Evolutionary conservation across 2,113 vertebrate genomes (phyloP).

Genomic region (Anoura caudifer): DNA sequence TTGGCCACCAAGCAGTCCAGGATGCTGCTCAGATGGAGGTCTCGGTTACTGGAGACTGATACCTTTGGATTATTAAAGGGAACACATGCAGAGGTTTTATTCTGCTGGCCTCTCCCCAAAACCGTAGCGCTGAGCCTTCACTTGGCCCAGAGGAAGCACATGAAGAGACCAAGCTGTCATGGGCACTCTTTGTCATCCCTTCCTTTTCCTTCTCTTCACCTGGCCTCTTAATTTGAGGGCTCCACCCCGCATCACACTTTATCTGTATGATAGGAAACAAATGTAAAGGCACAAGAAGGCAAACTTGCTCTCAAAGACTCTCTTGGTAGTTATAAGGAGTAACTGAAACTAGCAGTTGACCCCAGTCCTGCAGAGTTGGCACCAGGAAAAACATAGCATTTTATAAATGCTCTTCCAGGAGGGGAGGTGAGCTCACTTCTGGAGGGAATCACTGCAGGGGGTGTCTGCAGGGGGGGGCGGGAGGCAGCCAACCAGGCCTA

Average conservation of each 20-base stretch:
- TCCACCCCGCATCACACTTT: constrained; percentile 16
- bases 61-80: neutral
- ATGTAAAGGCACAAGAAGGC: constrained; percentile 55
- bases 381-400: constrained; percentile 58
- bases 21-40: no score
- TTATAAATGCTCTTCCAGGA: constrained; percentile 73
- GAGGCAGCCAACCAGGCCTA: constrained; percentile 72
- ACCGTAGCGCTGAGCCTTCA: neutral
- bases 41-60: neutral
- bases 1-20: neutral
- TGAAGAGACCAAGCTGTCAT: constrained; percentile 45
- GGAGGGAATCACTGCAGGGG: constrained; percentile 80
- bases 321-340: constrained; percentile 57
- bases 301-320: constrained; percentile 42
- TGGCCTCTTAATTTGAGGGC: constrained; percentile 46
- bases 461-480: constrained; percentile 75
- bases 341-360: neutral
- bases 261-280: neutral
- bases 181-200: constrained; percentile 36
- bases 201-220: constrained; percentile 40
- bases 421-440: constrained; percentile 82
- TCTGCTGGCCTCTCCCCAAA: neutral
- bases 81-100: neutral
- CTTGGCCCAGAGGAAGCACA: constrained; percentile 53
- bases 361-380: constrained; percentile 47